phyloP scores from a whole-genome alignment of 2,888 invertebrate species.

The Leptinotarsa tumamoca region DNA sequence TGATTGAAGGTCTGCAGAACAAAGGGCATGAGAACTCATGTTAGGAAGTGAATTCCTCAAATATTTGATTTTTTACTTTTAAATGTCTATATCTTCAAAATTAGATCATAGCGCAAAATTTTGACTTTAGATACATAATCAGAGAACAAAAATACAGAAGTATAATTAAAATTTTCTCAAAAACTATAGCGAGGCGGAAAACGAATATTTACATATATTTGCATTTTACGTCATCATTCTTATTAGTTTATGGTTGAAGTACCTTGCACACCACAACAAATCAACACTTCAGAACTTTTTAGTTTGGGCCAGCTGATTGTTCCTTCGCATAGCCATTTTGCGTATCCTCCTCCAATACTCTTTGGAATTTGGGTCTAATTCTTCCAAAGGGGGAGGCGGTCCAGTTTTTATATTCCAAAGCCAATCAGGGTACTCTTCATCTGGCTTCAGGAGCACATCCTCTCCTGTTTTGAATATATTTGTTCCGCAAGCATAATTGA shows the following conservation, averaged over 20 bases:
- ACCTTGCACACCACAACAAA: background rate
- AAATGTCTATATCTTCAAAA: too few relatives aligned
- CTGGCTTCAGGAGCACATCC: slow-evolving; percentile 81
- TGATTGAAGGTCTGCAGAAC: too few relatives aligned
- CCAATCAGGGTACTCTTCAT: slow-evolving; percentile 93
- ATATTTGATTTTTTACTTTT: too few relatives aligned
- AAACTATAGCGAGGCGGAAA: too few relatives aligned
- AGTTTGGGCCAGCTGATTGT: slow-evolving; percentile 73
- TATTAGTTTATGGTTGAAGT: background rate
- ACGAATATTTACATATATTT: too few relatives aligned
- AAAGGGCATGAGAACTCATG: too few relatives aligned
- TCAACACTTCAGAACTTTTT: slow-evolving; percentile 70
- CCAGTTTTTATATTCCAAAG: slow-evolving; percentile 83
- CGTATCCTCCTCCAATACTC: slow-evolving; percentile 85
- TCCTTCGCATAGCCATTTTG: slow-evolving; percentile 73
- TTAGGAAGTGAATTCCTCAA: too few relatives aligned
- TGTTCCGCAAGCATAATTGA: slow-evolving; percentile 85
- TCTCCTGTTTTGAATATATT: slow-evolving; percentile 85
- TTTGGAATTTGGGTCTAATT: slow-evolving; percentile 82
- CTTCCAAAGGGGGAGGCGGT: slow-evolving; percentile 74
- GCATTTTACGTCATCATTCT: too few relatives aligned
- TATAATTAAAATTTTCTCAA: too few relatives aligned
- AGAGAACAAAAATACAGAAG: too few relatives aligned
- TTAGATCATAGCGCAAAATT: too few relatives aligned
- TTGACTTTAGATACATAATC: too few relatives aligned